phyloP scores from a whole-genome alignment of 2,113 vertebrate genomes.

The Proteles cristata region DNA sequence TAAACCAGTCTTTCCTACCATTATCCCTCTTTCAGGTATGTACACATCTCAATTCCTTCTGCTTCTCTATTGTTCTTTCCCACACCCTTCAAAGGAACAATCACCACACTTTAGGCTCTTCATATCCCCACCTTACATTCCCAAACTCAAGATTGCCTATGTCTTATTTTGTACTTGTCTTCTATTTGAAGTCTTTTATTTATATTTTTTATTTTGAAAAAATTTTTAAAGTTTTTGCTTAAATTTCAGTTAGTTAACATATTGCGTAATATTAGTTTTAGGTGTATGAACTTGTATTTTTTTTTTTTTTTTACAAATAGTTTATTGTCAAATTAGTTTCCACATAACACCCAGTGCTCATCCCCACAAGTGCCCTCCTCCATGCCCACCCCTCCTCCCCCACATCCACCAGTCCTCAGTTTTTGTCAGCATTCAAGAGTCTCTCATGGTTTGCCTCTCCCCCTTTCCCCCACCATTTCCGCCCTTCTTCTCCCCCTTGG shows the following conservation, averaged over 20 bases:
- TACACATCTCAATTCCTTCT: background rate
- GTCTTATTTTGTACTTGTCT: background rate
- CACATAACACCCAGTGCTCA: too few relatives aligned
- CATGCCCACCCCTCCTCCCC: too few relatives aligned
- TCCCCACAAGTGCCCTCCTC: too few relatives aligned
- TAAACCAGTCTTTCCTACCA: background rate
- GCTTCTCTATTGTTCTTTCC: background rate
- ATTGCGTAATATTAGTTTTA: background rate
- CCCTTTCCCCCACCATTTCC: too few relatives aligned
- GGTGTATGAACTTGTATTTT: background rate
- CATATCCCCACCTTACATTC: background rate
- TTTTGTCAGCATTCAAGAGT: too few relatives aligned
- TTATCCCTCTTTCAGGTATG: background rate
- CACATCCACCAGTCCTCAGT: too few relatives aligned
- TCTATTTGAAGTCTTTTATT: background rate
- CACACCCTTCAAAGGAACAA: background rate
- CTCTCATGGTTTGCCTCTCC: too few relatives aligned
- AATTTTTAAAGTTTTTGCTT: background rate
- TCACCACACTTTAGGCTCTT: background rate
- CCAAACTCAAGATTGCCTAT: background rate
- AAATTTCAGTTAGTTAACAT: background rate
- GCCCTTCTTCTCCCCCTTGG: too few relatives aligned
- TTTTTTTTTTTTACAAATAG: too few relatives aligned
- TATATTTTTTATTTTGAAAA: background rate
- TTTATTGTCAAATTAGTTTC: too few relatives aligned